A percentile compares a stretch with the other conserved stretches of the same genome.
phyloP scores from a whole-genome alignment of 1,140 invertebrate genomes.

The Cyphomyrmex costatus region DNA sequence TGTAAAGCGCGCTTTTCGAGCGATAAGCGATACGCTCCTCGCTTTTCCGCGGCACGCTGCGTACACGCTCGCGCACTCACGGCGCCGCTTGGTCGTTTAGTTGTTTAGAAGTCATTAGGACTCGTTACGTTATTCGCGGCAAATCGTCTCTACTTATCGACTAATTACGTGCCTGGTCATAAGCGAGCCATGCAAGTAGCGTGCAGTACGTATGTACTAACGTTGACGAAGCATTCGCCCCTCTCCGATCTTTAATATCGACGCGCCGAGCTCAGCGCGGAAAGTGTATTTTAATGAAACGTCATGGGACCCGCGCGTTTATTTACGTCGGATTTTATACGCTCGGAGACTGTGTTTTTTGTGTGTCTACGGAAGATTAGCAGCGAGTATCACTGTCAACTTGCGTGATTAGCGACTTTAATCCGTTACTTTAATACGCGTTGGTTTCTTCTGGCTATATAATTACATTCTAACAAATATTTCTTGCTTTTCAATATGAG shows the following conservation, averaged over 20 bases:
- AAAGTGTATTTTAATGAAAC: slow-evolving; percentile 65
- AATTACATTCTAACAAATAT: background rate
- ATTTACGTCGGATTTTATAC: slow-evolving; percentile 46
- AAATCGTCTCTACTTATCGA: slow-evolving; percentile 79
- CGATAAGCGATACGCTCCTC: slow-evolving; percentile 62
- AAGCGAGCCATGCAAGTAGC: slow-evolving; percentile 25
- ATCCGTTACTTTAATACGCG: slow-evolving; percentile 19
- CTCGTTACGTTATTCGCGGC: slow-evolving; percentile 76
- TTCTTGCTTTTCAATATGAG: background rate
- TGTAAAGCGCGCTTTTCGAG: slow-evolving; percentile 36
- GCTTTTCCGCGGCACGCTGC: slow-evolving; percentile 38
- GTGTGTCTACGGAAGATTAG: slow-evolving; percentile 53
- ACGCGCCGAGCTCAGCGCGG: slow-evolving; percentile 28
- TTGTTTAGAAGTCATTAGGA: slow-evolving; percentile 78
- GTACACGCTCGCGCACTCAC: background rate
- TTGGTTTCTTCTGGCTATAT: background rate
- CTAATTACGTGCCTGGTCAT: slow-evolving; percentile 74
- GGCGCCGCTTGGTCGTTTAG: slow-evolving; percentile 46
- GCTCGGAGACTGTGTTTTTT: slow-evolving; percentile 62
- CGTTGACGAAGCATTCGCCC: slow-evolving; percentile 19
- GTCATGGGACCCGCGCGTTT: slow-evolving; percentile 39
- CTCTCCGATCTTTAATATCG: slow-evolving; percentile 56
- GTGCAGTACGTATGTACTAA: background rate
- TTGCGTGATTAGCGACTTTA: slow-evolving; percentile 39
- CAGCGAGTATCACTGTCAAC: slow-evolving; percentile 37